phyloP scores from a whole-genome alignment of 2,113 vertebrate species.

The Apistogramma diplotaenia region DNA sequence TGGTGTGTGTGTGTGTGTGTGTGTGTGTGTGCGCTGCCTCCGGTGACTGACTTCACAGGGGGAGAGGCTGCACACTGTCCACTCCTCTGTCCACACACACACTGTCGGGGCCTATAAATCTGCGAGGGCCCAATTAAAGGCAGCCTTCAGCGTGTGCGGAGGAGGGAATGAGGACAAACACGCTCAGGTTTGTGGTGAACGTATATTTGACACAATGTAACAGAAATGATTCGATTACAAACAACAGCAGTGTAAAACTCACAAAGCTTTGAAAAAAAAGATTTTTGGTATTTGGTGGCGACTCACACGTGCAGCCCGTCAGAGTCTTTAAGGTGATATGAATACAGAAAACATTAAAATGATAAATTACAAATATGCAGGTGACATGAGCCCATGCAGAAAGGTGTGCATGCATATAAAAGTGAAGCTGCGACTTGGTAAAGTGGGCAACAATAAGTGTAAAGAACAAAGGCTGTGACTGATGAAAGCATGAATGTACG shows the following conservation, averaged over 20 bases:
- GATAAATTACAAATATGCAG: constrained; percentile 19
- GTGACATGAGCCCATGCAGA: not conserved
- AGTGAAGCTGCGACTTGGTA: not conserved
- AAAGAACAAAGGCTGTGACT: too few relatives aligned
- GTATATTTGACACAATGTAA: constrained; percentile 46
- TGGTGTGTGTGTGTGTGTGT: constrained; percentile 33
- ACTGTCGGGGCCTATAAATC: constrained; percentile 75
- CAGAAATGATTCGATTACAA: not conserved
- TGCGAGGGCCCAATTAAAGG: constrained; percentile 74
- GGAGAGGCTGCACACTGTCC: constrained; percentile 66
- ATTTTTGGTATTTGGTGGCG: not conserved
- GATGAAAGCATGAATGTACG: too few relatives aligned
- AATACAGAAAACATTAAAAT: not conserved
- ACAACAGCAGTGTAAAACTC: constrained; percentile 45
- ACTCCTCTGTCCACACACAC: constrained; percentile 60
- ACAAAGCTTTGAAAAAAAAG: not conserved
- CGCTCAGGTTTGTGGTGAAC: not conserved
- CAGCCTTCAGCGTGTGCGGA: constrained; percentile 64
- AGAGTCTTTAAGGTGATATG: constrained; percentile 18
- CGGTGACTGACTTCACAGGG: constrained; percentile 59
- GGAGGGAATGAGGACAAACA: not conserved
- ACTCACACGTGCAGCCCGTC: constrained; percentile 2
- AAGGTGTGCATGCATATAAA: constrained; percentile 8
- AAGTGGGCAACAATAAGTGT: not conserved
- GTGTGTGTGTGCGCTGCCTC: constrained; percentile 48